Conservation (phyloP, 2,888 invertebrate species). For the Apamea monoglypha region DNA sequence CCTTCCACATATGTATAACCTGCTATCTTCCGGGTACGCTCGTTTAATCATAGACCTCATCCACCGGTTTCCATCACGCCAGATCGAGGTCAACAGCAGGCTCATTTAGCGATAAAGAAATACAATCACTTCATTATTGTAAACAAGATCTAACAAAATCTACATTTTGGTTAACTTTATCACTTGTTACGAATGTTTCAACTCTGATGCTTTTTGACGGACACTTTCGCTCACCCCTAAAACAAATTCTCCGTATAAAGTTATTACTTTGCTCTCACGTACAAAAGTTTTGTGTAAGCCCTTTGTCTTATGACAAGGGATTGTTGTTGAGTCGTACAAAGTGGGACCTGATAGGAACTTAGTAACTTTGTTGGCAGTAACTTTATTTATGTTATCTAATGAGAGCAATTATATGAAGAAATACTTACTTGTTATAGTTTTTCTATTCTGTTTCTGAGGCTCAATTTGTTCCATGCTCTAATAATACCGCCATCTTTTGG, state of each 20-base stretch:
- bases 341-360: slow-evolving; percentile 49
- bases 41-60: background rate
- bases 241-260: slow-evolving; percentile 24
- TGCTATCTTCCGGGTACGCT: too few relatives aligned
- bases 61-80: background rate
- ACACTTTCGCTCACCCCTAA: background rate
- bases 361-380: slow-evolving; percentile 49
- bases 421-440: background rate
- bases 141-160: background rate
- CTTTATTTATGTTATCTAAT: slow-evolving; percentile 42
- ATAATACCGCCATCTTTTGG: background rate
- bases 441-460: background rate
- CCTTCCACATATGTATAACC: background rate
- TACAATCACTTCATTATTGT: background rate
- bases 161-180: background rate
- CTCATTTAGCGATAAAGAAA: background rate
- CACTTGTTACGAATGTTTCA: background rate
- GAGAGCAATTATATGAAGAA: slow-evolving; percentile 48
- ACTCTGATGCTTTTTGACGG: background rate
- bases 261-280: slow-evolving; percentile 45
- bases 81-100: background rate
- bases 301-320: slow-evolving; percentile 50
- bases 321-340: slow-evolving; percentile 45
- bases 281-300: slow-evolving; percentile 57
- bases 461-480: background rate